phyloP scores from a whole-genome alignment of 2,888 invertebrate genomes.

The Mythimna vitellina region DNA sequence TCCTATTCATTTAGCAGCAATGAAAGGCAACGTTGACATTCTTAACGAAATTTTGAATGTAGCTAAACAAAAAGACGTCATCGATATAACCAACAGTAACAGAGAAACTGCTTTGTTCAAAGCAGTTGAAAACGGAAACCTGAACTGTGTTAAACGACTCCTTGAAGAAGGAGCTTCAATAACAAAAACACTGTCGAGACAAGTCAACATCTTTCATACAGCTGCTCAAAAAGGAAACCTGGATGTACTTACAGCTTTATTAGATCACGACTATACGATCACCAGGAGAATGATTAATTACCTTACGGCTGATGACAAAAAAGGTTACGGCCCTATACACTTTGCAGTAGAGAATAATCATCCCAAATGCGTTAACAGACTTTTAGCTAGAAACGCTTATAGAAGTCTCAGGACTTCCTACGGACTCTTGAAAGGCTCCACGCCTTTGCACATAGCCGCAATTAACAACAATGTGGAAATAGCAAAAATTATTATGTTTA shows the following conservation, averaged over 20 bases:
- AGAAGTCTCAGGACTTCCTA: conserved; percentile 48
- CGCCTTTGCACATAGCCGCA: conserved; percentile 81
- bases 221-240: conserved; percentile 80
- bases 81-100: conserved; percentile 72
- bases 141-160: conserved; percentile 78
- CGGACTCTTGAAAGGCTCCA: conserved; percentile 69
- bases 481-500: conserved; percentile 73
- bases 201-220: conserved; percentile 83
- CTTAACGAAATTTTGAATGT: conserved; percentile 76
- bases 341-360: conserved; percentile 65
- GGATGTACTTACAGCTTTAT: conserved; percentile 86
- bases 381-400: conserved; percentile 63
- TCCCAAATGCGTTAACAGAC: conserved; percentile 73
- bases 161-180: conserved; percentile 80
- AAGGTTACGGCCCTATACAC: conserved; percentile 65
- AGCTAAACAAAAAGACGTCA: conserved; percentile 55
- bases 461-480: conserved; percentile 74
- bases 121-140: conserved; percentile 78
- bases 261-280: conserved; percentile 78
- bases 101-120: conserved; percentile 83
- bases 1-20: conserved; percentile 80
- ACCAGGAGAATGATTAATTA: conserved; percentile 73
- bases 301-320: conserved; percentile 59
- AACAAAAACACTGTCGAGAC: conserved; percentile 68
- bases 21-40: conserved; percentile 74